Conservation (phyloP, 1,140 invertebrate species). For the Radopholus similis region DNA sequence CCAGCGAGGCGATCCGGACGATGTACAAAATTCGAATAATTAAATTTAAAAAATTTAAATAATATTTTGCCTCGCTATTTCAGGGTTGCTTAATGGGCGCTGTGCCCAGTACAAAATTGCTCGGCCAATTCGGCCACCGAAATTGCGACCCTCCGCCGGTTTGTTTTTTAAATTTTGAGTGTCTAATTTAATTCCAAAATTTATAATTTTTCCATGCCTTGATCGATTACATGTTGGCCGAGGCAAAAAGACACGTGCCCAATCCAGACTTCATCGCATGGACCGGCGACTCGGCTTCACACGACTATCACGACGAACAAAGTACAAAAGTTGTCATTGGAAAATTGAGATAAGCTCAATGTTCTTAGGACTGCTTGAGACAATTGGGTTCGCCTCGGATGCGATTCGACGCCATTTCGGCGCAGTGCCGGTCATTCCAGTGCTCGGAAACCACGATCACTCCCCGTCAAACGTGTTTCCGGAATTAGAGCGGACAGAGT, state of each 20-base stretch:
- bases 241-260: slow-evolving; percentile 28
- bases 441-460: slow-evolving; percentile 54
- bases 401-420: slow-evolving; percentile 22
- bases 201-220: slow-evolving; percentile 36
- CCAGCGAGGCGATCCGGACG: too few species aligned
- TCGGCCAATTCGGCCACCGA: slow-evolving; percentile 47
- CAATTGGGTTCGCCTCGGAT: slow-evolving; percentile 30
- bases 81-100: too few species aligned
- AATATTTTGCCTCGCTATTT: too few species aligned
- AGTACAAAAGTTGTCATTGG: slow-evolving; percentile 26
- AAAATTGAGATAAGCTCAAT: not conserved
- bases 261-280: slow-evolving; percentile 48
- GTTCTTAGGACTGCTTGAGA: slow-evolving; percentile 45
- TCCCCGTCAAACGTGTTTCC: slow-evolving; percentile 46
- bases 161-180: not conserved
- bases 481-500: not conserved
- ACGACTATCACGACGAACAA: slow-evolving; percentile 38
- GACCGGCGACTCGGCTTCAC: slow-evolving; percentile 54
- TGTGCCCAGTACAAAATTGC: too few species aligned
- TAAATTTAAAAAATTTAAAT: too few species aligned
- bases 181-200: not conserved
- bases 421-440: slow-evolving; percentile 35
- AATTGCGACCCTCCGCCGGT: slow-evolving; percentile 47
- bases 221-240: slow-evolving; percentile 28
- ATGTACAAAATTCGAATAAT: too few species aligned